Percentiles rank a stretch among this genome's conserved stretches.
Evolutionary conservation across 2,797 vertebrate species (phyloP).

Genomic region (Anabas testudineus): DNA sequence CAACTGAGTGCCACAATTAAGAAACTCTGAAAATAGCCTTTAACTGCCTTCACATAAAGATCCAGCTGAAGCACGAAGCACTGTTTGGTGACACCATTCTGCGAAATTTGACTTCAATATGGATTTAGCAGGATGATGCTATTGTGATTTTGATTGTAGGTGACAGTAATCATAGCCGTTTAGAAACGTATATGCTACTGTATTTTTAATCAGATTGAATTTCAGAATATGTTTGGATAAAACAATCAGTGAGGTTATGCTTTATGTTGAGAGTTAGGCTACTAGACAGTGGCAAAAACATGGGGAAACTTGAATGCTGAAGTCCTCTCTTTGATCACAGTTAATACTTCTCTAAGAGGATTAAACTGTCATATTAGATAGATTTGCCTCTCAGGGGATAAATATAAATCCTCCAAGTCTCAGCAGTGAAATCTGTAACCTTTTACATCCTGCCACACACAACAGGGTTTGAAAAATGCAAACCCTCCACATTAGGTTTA

Average conservation of each 20-base stretch:
- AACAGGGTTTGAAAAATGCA: slow-evolving; percentile 53
- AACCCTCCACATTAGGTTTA: slow-evolving; percentile 43
- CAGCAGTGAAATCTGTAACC: slow-evolving; percentile 64
- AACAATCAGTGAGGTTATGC: slow-evolving; percentile 38
- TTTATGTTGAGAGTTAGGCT: slow-evolving; percentile 42
- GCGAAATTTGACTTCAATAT: no score
- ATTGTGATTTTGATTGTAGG: no score
- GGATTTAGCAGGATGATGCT: no score
- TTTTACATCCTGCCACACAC: slow-evolving; percentile 55
- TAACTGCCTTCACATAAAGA: slow-evolving; percentile 30
- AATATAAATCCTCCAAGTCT: slow-evolving; percentile 71
- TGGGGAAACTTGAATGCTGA: slow-evolving; percentile 46
- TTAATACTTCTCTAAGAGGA: slow-evolving; percentile 73
- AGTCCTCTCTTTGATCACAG: slow-evolving; percentile 75
- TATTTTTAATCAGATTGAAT: slow-evolving; percentile 3
- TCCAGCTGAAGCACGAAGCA: no score
- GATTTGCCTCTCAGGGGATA: slow-evolving; percentile 73
- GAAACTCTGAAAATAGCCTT: slow-evolving; percentile 30
- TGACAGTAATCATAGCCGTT: background rate
- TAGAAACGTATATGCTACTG: background rate
- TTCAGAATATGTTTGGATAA: background rate
- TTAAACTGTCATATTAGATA: slow-evolving; percentile 78
- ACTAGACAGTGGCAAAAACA: slow-evolving; percentile 40
- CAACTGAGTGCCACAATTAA: slow-evolving; percentile 20
- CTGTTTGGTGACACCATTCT: slow-evolving; percentile 12